A percentile compares a stretch with the other conserved stretches of the same genome.
phyloP scores from a whole-genome alignment of 2,888 invertebrate species.

The Meta bourneti region DNA sequence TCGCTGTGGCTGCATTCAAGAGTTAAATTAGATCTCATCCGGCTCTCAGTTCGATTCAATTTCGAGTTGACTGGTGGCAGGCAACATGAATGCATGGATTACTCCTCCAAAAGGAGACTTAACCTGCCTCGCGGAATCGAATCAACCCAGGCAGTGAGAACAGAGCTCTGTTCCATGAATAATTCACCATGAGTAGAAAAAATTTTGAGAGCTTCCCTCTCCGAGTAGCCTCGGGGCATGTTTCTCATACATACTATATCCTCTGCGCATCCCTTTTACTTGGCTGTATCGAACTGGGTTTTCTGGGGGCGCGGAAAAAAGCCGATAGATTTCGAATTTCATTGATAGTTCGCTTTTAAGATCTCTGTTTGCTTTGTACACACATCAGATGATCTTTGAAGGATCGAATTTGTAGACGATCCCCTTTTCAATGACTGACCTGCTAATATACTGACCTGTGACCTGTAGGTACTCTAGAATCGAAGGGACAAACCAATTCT shows the following conservation, averaged over 20 bases:
- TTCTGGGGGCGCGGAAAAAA: too few species aligned
- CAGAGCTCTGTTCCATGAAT: slow-evolving; percentile 32
- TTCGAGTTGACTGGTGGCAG: background rate
- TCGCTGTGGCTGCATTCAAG: background rate
- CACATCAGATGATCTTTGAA: background rate
- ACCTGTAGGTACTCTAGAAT: too few species aligned
- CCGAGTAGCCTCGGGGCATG: slow-evolving; percentile 3
- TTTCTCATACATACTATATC: background rate
- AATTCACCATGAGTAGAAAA: slow-evolving; percentile 34
- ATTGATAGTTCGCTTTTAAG: background rate
- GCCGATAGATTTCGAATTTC: too few species aligned
- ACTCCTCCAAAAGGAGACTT: slow-evolving; percentile 3
- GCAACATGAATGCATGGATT: slow-evolving; percentile 3
- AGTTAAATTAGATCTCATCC: slow-evolving; percentile 28
- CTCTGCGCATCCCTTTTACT: background rate
- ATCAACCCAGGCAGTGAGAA: slow-evolving; percentile 4
- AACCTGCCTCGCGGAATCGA: background rate
- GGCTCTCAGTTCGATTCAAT: slow-evolving; percentile 2
- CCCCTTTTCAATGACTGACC: background rate
- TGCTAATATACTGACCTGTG: too few species aligned
- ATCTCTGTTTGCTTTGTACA: background rate
- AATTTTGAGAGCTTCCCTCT: slow-evolving; percentile 35
- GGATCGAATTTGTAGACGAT: background rate
- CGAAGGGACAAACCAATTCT: too few species aligned
- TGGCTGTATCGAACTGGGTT: too few species aligned